These are phyloP conservation scores for Serranochromis macrocephalus DNA, from an alignment of 2,113 vertebrate species.

Conservation along the genomic window DNA sequence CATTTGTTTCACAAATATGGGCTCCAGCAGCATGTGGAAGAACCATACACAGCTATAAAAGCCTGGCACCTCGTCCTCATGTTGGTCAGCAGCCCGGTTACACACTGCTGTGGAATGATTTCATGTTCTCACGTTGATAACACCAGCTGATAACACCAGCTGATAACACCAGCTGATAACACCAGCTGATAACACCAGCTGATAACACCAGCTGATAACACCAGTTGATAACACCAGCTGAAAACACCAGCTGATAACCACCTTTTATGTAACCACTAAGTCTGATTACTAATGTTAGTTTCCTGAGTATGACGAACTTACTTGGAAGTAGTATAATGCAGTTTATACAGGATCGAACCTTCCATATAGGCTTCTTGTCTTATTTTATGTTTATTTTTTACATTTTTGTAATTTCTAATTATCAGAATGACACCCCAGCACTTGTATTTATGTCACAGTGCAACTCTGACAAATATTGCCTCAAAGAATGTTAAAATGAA, in stretches of 20 bases:
- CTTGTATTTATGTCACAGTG: not conserved
- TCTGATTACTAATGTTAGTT: not conserved
- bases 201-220: not conserved
- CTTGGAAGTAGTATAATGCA: not conserved
- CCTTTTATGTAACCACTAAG: not conserved
- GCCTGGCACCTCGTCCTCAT: not conserved
- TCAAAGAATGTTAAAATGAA: not conserved
- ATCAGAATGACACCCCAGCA: not conserved
- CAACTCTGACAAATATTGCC: not conserved
- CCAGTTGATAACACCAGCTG: not conserved
- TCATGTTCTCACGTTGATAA: fast-evolving
- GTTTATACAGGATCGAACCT: not conserved
- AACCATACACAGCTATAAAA: not conserved
- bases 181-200: not conserved
- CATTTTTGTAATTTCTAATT: not conserved
- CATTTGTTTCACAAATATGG: not conserved
- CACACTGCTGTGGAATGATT: not conserved
- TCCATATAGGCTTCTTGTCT: not conserved
- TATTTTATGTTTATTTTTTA: not conserved
- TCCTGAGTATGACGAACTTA: not conserved
- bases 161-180: not conserved
- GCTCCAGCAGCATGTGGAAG: not conserved
- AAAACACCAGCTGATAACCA: not conserved
- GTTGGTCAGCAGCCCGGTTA: not conserved
- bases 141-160: not conserved